Conservation (phyloP, 1,140 invertebrate species). For the Streblospio benedicti region DNA sequence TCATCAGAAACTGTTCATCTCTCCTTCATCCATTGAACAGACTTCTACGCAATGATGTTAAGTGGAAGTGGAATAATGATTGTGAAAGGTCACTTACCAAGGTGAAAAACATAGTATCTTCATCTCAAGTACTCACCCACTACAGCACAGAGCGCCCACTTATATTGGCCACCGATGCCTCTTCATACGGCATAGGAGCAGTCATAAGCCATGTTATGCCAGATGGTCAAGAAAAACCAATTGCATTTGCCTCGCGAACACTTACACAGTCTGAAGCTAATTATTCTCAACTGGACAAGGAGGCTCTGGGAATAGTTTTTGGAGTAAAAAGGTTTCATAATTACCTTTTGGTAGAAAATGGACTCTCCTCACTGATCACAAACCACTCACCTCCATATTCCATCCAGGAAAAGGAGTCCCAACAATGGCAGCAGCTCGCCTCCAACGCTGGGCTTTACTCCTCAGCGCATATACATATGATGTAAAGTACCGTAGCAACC, state of each 20-base stretch:
- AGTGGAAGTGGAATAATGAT: too few species aligned
- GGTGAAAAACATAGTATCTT: slow-evolving; percentile 14
- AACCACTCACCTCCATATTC: slow-evolving; percentile 35
- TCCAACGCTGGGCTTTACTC: slow-evolving; percentile 30
- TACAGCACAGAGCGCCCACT: neutral
- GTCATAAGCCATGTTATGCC: slow-evolving; percentile 33
- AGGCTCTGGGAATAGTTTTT: slow-evolving; percentile 49
- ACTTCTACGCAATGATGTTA: too few species aligned
- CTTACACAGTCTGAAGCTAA: slow-evolving; percentile 41
- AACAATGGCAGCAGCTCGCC: neutral
- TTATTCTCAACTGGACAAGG: slow-evolving; percentile 50
- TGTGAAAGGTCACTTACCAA: slow-evolving; percentile 16
- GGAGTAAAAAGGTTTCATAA: slow-evolving; percentile 43
- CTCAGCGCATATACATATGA: slow-evolving; percentile 34
- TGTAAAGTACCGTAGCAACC: slow-evolving; percentile 29
- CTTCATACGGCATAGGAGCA: slow-evolving; percentile 32
- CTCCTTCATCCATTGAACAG: too few species aligned
- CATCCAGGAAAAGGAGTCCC: slow-evolving; percentile 17
- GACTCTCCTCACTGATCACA: slow-evolving; percentile 48
- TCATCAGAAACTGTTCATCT: too few species aligned
- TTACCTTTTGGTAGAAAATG: slow-evolving; percentile 48
- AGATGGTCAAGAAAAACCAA: slow-evolving; percentile 31
- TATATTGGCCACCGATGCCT: slow-evolving; percentile 27
- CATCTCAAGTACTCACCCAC: neutral
- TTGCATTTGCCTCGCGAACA: slow-evolving; percentile 44